phyloP scores from a whole-genome alignment of 2,888 invertebrate species.

The Chironomus riparius region DNA sequence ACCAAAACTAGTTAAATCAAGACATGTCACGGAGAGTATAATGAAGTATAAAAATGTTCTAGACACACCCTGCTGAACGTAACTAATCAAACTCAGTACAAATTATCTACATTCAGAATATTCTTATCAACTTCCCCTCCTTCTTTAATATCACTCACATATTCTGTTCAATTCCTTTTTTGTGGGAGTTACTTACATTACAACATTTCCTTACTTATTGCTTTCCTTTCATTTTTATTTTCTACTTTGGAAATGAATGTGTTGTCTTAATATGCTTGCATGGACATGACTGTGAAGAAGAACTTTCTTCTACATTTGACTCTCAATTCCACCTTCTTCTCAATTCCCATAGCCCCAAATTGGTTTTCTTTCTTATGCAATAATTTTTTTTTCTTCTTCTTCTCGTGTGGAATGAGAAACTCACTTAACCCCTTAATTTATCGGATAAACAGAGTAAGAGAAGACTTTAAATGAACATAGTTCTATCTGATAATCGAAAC shows the following conservation, averaged over 20 bases:
- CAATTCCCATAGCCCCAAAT: not conserved
- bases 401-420: no score
- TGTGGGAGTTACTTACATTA: slow-evolving; percentile 5
- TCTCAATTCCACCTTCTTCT: not conserved
- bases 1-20: no score
- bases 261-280: not conserved
- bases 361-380: not conserved
- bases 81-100: no score
- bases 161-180: not conserved
- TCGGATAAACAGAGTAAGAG: not conserved
- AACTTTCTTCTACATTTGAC: not conserved
- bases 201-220: slow-evolving; percentile 11
- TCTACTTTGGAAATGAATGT: not conserved
- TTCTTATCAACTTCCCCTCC: not conserved
- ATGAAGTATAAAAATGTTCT: no score
- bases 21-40: no score
- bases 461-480: not conserved
- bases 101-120: no score
- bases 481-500: no score
- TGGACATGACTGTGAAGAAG: not conserved
- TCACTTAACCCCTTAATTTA: not conserved
- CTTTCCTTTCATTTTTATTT: not conserved
- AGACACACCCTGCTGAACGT: no score
- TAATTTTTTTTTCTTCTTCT: no score
- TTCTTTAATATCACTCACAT: not conserved